Conservation (phyloP, 2,113 vertebrate species). For the Arothron firmamentum region DNA sequence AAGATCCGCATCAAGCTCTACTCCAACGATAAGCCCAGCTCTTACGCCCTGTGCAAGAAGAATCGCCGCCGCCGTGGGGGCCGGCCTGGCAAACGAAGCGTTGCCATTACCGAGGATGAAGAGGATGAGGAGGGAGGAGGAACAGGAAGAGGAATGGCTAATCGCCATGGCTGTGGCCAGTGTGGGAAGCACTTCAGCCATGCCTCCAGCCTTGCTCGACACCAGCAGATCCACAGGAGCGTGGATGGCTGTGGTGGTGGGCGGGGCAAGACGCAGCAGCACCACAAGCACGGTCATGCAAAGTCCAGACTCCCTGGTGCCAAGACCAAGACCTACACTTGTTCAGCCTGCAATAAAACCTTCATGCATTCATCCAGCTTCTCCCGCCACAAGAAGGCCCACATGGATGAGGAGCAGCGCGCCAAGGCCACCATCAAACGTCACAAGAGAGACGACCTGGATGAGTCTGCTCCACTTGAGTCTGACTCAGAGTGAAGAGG, state of each 20-base stretch:
- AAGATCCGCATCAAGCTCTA: constrained; percentile 79
- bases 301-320: constrained; percentile 37
- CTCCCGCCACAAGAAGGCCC: constrained; percentile 77
- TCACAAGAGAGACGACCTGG: constrained; percentile 44
- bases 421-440: constrained; percentile 24
- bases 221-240: constrained; percentile 65
- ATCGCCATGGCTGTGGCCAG: constrained; percentile 57
- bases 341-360: constrained; percentile 72
- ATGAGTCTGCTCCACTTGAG: constrained; percentile 72
- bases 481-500: constrained; percentile 69
- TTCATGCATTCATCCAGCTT: constrained; percentile 77
- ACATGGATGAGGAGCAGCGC: constrained; percentile 56
- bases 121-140: constrained; percentile 25
- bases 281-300: constrained; percentile 55
- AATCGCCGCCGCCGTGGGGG: constrained; percentile 60
- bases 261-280: constrained; percentile 46
- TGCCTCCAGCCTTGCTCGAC: constrained; percentile 68
- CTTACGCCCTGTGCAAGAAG: constrained; percentile 77
- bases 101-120: constrained; percentile 19
- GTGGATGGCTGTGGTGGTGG: not conserved
- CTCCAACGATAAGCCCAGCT: constrained; percentile 76
- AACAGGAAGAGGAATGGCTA: constrained; percentile 16
- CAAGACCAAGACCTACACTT: constrained; percentile 68
- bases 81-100: constrained; percentile 21
- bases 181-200: constrained; percentile 74